Evolutionary conservation across 2,113 vertebrate species (phyloP).

Genomic region (Clarias gariepinus): DNA sequence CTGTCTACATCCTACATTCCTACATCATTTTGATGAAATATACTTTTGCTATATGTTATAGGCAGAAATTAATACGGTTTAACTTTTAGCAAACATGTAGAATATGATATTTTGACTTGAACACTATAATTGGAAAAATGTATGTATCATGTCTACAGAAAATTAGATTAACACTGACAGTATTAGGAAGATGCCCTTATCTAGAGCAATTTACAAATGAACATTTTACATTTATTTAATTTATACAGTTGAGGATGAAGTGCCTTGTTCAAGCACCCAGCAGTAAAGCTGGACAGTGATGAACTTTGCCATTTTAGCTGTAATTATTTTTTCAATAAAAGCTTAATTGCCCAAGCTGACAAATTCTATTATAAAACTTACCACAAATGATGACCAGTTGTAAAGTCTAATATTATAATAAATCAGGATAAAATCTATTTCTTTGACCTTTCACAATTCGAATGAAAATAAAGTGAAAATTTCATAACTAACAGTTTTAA

Average conservation of each 20-base stretch:
- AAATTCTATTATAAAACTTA: not conserved
- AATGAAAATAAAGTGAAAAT: slow-evolving; percentile 12
- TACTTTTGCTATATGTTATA: not conserved
- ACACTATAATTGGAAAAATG: not conserved
- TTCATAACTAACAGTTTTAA: not conserved
- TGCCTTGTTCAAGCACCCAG: not conserved
- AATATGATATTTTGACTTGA: not conserved
- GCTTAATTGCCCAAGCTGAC: not conserved
- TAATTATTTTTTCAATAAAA: slow-evolving; percentile 38
- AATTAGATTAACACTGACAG: not conserved
- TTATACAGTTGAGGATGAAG: not conserved
- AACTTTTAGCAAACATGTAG: not conserved
- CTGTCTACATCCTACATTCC: not conserved
- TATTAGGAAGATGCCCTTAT: not conserved
- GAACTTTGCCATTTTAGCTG: not conserved
- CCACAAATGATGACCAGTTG: slow-evolving; percentile 16
- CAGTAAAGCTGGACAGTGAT: not conserved
- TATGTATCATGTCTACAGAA: not conserved
- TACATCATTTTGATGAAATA: not conserved
- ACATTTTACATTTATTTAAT: not conserved
- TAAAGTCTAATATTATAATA: not conserved
- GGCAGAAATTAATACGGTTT: not conserved
- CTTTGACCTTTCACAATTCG: not conserved
- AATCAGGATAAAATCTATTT: not conserved
- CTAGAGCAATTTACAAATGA: not conserved